Evolutionary conservation across 2,888 invertebrate genomes (phyloP).

Genomic region (Pseudanteris insignis): DNA sequence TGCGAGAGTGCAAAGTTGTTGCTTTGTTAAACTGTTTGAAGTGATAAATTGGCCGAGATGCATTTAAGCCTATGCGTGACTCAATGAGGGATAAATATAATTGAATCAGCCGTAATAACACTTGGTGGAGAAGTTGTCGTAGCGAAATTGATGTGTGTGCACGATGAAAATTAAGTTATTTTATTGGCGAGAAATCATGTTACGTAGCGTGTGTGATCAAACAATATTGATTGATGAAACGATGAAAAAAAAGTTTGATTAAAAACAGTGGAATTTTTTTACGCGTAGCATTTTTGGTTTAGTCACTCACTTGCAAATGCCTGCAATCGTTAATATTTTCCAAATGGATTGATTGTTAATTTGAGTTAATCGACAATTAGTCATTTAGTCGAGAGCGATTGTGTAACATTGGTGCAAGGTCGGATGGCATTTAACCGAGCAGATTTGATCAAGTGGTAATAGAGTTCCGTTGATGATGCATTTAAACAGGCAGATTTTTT

Average conservation of each 20-base stretch:
- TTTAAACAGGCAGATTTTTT: too few relatives aligned
- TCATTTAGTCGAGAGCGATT: constrained; percentile 15
- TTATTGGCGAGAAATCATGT: constrained; percentile 14
- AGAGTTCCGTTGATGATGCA: too few relatives aligned
- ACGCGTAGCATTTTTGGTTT: too few relatives aligned
- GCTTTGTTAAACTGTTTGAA: constrained; percentile 13
- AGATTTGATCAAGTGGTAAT: constrained; percentile 12
- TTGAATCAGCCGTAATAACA: constrained; percentile 25
- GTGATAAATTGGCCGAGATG: constrained; percentile 11
- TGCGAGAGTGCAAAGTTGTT: constrained; percentile 1
- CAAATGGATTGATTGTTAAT: too few relatives aligned
- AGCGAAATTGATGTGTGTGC: constrained; percentile 25
- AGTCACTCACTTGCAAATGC: too few relatives aligned
- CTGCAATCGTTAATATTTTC: too few relatives aligned
- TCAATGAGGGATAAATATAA: constrained; percentile 29
- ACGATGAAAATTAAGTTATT: constrained; percentile 19
- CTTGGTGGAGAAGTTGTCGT: constrained; percentile 19
- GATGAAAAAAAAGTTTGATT: too few relatives aligned
- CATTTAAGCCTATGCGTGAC: constrained; percentile 14
- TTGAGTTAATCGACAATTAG: too few relatives aligned
- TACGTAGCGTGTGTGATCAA: constrained; percentile 1
- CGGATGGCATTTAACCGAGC: constrained; percentile 13
- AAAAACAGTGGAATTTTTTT: too few relatives aligned
- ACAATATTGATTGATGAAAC: too few relatives aligned
- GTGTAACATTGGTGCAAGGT: constrained; percentile 21